These are phyloP conservation scores for Trichomalopsis sarcophagae DNA, from an alignment of 1,140 invertebrate species.

Conservation along the genomic window DNA sequence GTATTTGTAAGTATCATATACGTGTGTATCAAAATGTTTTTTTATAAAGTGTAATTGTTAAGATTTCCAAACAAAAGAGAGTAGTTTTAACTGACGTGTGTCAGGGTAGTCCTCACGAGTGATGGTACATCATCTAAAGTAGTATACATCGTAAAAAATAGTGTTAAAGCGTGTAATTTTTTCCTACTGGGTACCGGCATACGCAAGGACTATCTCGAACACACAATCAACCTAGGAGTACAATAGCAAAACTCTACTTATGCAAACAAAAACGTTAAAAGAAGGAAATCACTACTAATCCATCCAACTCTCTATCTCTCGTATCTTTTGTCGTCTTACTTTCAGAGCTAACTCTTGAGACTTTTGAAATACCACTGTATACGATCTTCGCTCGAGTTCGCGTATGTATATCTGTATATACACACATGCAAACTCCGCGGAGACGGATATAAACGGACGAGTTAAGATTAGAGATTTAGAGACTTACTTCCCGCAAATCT, in stretches of 20 bases:
- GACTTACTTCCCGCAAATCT: conserved; percentile 98
- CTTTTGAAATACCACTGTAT: conserved; percentile 28
- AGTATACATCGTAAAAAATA: neutral
- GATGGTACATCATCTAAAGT: neutral
- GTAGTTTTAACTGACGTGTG: neutral
- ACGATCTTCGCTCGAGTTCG: neutral
- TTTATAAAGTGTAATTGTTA: too few relatives aligned
- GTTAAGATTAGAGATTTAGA: conserved; percentile 59
- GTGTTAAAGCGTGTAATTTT: too few relatives aligned
- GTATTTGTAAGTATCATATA: neutral
- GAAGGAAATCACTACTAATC: conserved; percentile 40
- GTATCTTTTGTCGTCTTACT: conserved; percentile 51
- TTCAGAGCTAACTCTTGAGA: neutral
- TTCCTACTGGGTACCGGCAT: neutral
- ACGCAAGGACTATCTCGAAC: neutral
- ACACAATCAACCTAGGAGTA: conserved; percentile 4
- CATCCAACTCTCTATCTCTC: conserved; percentile 51
- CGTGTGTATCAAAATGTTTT: neutral
- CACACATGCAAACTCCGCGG: neutral
- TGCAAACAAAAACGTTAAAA: conserved; percentile 32
- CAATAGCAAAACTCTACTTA: conserved; percentile 23
- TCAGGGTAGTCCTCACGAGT: neutral
- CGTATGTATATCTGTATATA: conserved; percentile 2
- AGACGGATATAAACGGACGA: conserved; percentile 44
- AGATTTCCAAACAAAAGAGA: too few relatives aligned